Base-by-base conservation (phyloP, 2,888 invertebrate genomes). In the Caenorhabditis panamensis region DNA sequence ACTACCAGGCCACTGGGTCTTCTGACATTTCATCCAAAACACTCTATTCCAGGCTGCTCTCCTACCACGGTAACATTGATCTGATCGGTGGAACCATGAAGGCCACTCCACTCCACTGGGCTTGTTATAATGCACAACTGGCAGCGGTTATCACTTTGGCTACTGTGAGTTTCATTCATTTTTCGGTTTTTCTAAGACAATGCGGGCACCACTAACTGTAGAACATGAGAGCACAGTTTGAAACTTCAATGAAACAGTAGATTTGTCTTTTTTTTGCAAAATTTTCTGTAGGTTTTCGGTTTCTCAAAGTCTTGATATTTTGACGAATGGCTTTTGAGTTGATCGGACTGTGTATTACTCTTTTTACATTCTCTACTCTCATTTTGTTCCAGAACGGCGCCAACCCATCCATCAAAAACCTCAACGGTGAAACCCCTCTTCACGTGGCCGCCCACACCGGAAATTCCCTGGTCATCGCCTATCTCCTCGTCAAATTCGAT, bases 81-180 rank as follows among this genome's bases (percentile, higher is more conserved):
- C 95, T 95, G 0, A 93, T 97, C 75, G 98, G 98, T 53, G 98
- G 98, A 28, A 96, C 97, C 92, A 93, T 98, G 80, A 94, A 94
- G 91, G 96, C 97, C 2, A 97, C 98, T 13, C 97, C 98, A 24
- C 93, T 98, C 84, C 97, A 98, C 92, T 98, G 98, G 98, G 97
- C 97, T 0, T 76, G 76, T 20, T 62, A 72, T 28, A 63, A 44
- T 13, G 36, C 62, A 26, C 51, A 68, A 22, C 28, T 77, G 9
- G 49, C 11, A 16, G 62, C 76, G 5, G 72, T 72, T 18, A 58
- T 77, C 18, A 18, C 28, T 24, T 62, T 81, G n/a, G 51, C 71
- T n/a, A 71, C 53, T 53, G 79, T 79, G 6, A 56, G 47, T 11
- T 1, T 13, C 53, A 11, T 36, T 53, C 22, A 24, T n/a, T n/a